phyloP scores from a whole-genome alignment of 2,888 invertebrate species.

The Clusia tigrina region DNA sequence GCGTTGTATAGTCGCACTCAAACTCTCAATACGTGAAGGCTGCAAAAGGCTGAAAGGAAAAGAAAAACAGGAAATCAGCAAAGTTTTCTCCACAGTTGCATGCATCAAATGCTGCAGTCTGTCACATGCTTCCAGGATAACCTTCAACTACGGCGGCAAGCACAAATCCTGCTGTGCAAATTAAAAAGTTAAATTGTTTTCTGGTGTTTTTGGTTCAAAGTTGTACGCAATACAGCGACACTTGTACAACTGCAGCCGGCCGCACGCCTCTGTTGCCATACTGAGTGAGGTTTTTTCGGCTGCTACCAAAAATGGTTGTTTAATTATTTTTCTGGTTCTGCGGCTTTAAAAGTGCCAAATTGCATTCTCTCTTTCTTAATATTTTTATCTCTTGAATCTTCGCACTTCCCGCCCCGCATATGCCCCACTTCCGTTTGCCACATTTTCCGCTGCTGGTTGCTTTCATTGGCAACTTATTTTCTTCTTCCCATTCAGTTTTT shows the following conservation, averaged over 20 bases:
- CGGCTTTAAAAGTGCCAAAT: background rate
- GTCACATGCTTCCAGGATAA: constrained; percentile 5
- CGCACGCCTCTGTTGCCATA: background rate
- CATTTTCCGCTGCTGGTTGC: background rate
- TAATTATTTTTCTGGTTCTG: constrained; percentile 1
- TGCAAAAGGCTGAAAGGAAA: background rate
- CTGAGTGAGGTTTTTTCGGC: too few relatives aligned
- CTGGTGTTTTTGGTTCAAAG: constrained; percentile 8
- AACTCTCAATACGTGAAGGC: background rate
- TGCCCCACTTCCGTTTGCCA: background rate
- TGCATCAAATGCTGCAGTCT: background rate
- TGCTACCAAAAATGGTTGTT: background rate
- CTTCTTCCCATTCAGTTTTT: background rate
- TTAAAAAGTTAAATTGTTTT: constrained; percentile 15
- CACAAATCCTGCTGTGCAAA: constrained; percentile 7
- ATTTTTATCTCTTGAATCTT: background rate
- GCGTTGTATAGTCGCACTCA: background rate
- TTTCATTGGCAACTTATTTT: background rate
- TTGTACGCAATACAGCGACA: background rate
- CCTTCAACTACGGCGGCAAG: too few relatives aligned
- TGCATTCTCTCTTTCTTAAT: background rate
- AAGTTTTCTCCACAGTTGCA: too few relatives aligned
- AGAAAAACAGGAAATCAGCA: constrained; percentile 11
- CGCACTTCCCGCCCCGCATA: background rate
- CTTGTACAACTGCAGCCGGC: background rate